Conservation (phyloP, 2,888 invertebrate genomes). For the Mellilla xanthometata region DNA sequence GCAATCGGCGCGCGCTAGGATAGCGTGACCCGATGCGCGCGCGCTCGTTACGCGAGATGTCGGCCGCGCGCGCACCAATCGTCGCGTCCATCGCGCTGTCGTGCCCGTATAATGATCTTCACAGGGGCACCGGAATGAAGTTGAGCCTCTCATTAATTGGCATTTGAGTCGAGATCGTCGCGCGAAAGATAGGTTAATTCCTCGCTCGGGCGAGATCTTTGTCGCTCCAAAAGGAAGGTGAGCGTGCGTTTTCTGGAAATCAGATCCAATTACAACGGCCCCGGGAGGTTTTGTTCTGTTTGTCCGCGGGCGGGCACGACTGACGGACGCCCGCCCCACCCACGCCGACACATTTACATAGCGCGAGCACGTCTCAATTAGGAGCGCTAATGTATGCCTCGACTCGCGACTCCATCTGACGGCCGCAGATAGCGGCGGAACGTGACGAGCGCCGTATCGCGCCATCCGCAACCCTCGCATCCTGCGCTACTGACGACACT, state of each 20-base stretch:
- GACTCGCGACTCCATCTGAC: slow-evolving; percentile 74
- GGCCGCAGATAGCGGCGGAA: slow-evolving; percentile 74
- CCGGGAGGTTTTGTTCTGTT: slow-evolving; percentile 81
- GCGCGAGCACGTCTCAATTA: slow-evolving; percentile 81
- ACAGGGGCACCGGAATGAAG: slow-evolving; percentile 82
- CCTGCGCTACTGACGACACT: slow-evolving; percentile 72
- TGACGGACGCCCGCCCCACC: slow-evolving; percentile 76
- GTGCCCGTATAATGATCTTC: slow-evolving; percentile 83
- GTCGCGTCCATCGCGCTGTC: slow-evolving; percentile 81
- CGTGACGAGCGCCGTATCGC: slow-evolving; percentile 80
- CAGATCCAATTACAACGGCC: slow-evolving; percentile 81
- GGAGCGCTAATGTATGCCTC: slow-evolving; percentile 83
- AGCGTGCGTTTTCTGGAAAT: slow-evolving; percentile 81
- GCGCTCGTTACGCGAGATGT: slow-evolving; percentile 81
- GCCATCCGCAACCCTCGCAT: slow-evolving; percentile 62
- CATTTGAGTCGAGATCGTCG: slow-evolving; percentile 81
- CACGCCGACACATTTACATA: slow-evolving; percentile 80
- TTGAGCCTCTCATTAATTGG: slow-evolving; percentile 83
- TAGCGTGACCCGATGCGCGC: slow-evolving; percentile 79
- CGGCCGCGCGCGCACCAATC: slow-evolving; percentile 75
- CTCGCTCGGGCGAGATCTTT: slow-evolving; percentile 77
- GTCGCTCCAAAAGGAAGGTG: slow-evolving; percentile 80
- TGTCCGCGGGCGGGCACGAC: slow-evolving; percentile 66
- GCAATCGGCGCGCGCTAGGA: slow-evolving; percentile 77
- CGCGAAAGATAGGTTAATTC: slow-evolving; percentile 82